Evolutionary conservation across 1,140 invertebrate species (phyloP), one percentile per base, ranked within the genome.

Genomic region (Drosophila guanche): DNA sequence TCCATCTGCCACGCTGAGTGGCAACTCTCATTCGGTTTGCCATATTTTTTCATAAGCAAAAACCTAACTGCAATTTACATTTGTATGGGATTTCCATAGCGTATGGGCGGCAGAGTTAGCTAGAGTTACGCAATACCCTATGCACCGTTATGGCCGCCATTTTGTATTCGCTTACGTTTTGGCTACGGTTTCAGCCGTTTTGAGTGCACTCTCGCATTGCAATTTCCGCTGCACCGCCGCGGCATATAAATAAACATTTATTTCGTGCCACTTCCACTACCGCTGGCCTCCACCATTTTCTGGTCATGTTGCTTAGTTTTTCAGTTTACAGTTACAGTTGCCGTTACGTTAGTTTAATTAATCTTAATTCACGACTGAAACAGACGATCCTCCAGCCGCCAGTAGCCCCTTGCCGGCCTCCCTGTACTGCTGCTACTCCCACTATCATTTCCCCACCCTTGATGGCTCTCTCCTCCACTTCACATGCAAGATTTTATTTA

Each of bases 161-260:
- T 85, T 86, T 85, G 76, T 76, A 65, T 76, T 80, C 66, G 81
- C 54, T 74, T 65, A 74, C 76, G 46, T 74, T 73, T 78, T 78
- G 23, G n/a, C 25, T 41, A 14, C 46, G 20, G 59, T 55, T 27
- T 23, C 41, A 37, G 10, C 33, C 10, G 29, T 3, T 20, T 20
- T 20, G 0, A 20, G 16, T 1, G 16, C 16, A 33, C 29, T 61
- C 67, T 80, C 68, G 68, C 68, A 74, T 86, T 86, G 81, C 80
- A 85, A 85, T 85, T 85, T 85, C 80, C 80, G 80, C 53, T 81
- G 66, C 52, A 37, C 10, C 8, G 63, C 55, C 55, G 73, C 73
- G 80, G 76, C 77, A 85, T 86, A 85, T 85, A 85, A 85, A 85
- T 86, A 85, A 85, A 85, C 80, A 85, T 85, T 85, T 85, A 81